Base-by-base conservation (phyloP, 2,888 invertebrate genomes). In the Scaptomyza cyrtandrae region DNA sequence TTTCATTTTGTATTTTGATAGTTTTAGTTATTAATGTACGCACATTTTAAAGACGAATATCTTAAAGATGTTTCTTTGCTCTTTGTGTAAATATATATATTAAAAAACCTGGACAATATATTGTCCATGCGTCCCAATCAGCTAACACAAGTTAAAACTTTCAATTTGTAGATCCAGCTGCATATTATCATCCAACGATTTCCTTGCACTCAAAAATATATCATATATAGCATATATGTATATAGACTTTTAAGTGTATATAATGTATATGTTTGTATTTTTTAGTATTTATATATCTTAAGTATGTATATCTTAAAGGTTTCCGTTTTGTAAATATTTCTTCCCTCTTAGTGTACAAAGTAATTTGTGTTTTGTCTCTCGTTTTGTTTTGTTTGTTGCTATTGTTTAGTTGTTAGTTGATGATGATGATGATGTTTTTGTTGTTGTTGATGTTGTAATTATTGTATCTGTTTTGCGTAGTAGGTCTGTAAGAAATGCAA, bases 401-500 rank as follows among this genome's bases (percentile, higher is more conserved):
- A 48, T 72, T 59, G 53, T 61, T 61, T 69, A 57, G 35, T 37
- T 33, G 35, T 5, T 24, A 3, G 1, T 24, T 24, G 24, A 2
- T 64, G 45, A 69, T 75, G 27, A 44, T 53, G 19, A 14, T 62
- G 48, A 62, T 67, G 35, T 58, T 68, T 41, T 60, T 43, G 19
- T 13, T 64, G 50, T 50, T 52, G 35, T 49, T 58, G 24, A 53
- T 75, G 41, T 31, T 54, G 35, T 66, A 62, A 43, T 63, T 67
- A 63, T 75, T 80, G 68, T 78, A 67, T 69, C 59, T 59, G 73
- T 71, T 59, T 58, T 58, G 86, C 87, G 90, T 88, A 24, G 24
- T 24, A 81, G 90, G 89, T 86, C 91, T 92, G 90, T 78, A 91
- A 90, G 74, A 86, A 86, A 85, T 86, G 70, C 63, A 75, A 70